Evolutionary conservation across 2,888 invertebrate genomes (phyloP).

Genomic region (Sisyra terminalis): DNA sequence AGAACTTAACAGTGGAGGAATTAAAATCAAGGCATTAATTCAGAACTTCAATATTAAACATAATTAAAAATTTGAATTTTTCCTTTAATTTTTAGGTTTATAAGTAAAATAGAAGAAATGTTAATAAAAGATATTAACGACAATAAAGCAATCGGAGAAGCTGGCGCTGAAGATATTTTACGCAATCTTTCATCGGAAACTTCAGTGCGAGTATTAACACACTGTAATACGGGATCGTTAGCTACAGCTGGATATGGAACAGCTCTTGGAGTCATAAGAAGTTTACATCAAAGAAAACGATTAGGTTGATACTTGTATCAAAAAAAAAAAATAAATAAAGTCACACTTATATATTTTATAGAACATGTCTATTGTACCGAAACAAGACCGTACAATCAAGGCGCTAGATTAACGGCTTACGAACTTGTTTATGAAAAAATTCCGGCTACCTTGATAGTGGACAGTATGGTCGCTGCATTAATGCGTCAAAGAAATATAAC

Average conservation of each 20-base stretch:
- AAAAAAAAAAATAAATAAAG: too few species aligned
- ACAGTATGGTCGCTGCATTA: constrained; percentile 86
- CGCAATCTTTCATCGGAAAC: constrained; percentile 36
- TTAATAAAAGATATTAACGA: constrained; percentile 70
- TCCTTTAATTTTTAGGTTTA: constrained; percentile 40
- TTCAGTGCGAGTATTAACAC: constrained; percentile 67
- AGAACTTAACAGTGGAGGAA: constrained; percentile 32
- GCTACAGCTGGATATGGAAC: constrained; percentile 98
- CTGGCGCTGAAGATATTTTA: constrained; percentile 68
- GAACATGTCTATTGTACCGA: constrained; percentile 91
- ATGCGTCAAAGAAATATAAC: constrained; percentile 71
- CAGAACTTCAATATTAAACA: constrained; percentile 23
- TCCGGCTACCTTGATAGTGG: constrained; percentile 83
- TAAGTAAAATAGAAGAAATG: constrained; percentile 64
- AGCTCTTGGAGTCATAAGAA: constrained; percentile 88
- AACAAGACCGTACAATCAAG: constrained; percentile 97
- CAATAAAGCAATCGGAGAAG: constrained; percentile 72
- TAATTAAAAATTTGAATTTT: constrained; percentile 3
- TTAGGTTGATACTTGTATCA: constrained; percentile 45
- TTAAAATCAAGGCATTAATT: constrained; percentile 68
- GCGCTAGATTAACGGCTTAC: constrained; percentile 86
- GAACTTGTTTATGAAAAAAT: constrained; percentile 87
- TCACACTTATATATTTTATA: constrained; percentile 21
- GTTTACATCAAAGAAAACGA: constrained; percentile 50
- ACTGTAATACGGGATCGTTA: constrained; percentile 96